phyloP scores from a whole-genome alignment of 2,113 vertebrate species.

The Carassius auratus region DNA sequence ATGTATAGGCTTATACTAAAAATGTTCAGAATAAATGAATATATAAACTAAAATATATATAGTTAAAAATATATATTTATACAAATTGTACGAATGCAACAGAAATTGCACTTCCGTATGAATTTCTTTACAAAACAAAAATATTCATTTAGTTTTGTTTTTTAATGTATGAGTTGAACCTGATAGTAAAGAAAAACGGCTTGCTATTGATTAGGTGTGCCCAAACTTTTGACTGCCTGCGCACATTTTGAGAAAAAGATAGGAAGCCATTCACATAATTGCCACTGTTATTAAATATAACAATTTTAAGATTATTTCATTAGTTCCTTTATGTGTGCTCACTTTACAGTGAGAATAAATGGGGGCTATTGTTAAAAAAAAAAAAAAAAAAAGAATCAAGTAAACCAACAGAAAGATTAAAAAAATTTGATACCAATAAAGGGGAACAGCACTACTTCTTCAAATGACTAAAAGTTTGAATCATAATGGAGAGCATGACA shows the following conservation, averaged over 20 bases:
- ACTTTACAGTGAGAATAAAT: background rate
- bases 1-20: background rate
- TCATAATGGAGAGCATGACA: slow-evolving; percentile 40
- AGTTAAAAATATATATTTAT: background rate
- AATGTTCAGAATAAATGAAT: background rate
- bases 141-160: background rate
- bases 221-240: background rate
- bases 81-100: background rate
- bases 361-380: background rate
- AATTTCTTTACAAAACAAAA: background rate
- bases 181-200: background rate
- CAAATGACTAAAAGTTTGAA: slow-evolving; percentile 41
- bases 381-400: background rate
- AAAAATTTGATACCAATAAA: background rate
- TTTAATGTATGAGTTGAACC: background rate
- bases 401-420: background rate
- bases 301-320: background rate
- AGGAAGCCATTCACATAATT: too few species aligned
- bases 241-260: background rate
- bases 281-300: too few species aligned
- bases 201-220: background rate
- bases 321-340: slow-evolving; percentile 6
- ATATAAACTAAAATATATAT: background rate
- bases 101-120: background rate
- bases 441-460: slow-evolving; percentile 18